Conservation (phyloP, 2,797 vertebrate genomes). For the Tangara arthus region DNA sequence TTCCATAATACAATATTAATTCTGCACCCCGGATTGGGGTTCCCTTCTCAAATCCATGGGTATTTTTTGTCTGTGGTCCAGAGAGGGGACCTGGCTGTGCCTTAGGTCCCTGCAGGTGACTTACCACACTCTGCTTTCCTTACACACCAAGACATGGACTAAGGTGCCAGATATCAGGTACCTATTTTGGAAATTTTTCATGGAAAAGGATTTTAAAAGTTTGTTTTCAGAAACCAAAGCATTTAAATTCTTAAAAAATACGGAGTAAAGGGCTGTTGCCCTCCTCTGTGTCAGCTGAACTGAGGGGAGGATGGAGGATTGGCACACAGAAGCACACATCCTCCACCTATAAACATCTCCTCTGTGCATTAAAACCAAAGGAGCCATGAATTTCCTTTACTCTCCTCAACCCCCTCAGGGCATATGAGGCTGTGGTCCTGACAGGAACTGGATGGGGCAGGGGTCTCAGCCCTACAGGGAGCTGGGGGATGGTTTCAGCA, state of each 20-base stretch:
- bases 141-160: accelerated
- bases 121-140: not conserved
- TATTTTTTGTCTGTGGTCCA: not conserved
- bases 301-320: not conserved
- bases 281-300: not conserved
- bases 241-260: not conserved
- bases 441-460: not conserved
- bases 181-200: not conserved
- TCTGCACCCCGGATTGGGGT: not conserved
- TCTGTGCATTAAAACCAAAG: not conserved
- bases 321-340: not conserved
- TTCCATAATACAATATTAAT: not conserved
- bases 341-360: not conserved
- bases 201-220: not conserved
- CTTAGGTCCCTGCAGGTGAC: not conserved
- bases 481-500: not conserved
- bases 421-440: accelerated
- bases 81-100: not conserved
- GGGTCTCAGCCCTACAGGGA: accelerated
- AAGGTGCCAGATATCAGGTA: not conserved
- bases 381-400: not conserved
- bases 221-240: not conserved
- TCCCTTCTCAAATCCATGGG: not conserved
- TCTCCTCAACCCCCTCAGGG: not conserved
- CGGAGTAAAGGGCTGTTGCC: accelerated